phyloP scores from a whole-genome alignment of 1,140 invertebrate species.

The Maniola jurtina region DNA sequence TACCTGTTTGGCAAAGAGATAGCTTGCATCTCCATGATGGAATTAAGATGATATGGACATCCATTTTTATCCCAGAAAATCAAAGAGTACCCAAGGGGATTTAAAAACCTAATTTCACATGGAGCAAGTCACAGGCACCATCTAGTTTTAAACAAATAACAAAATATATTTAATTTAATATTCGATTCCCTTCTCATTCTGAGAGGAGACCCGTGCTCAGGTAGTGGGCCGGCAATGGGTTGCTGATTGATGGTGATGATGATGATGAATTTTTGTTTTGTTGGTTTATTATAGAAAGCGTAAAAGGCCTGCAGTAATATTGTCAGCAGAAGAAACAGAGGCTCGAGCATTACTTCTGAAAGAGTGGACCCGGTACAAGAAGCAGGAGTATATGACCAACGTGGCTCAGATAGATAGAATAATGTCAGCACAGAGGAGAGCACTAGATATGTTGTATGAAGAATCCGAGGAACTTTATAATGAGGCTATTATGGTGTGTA shows the following conservation, averaged over 20 bases:
- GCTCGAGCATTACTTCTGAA: constrained; percentile 79
- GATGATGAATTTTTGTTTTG: background rate
- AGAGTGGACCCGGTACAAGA: constrained; percentile 86
- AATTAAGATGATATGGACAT: no score
- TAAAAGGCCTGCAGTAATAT: constrained; percentile 45
- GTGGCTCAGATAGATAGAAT: constrained; percentile 84
- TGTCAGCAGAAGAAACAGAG: constrained; percentile 50
- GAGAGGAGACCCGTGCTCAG: no score
- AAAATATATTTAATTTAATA: no score
- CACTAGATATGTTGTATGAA: constrained; percentile 86
- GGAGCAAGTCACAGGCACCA: no score
- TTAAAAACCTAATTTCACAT: no score
- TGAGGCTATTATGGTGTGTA: constrained; percentile 86
- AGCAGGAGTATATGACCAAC: constrained; percentile 81
- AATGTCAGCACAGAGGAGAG: constrained; percentile 84
- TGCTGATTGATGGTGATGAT: background rate
- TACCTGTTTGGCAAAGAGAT: no score
- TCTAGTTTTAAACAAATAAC: no score
- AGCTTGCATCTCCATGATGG: no score
- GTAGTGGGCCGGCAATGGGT: no score
- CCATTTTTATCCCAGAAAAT: no score
- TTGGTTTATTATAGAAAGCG: constrained; percentile 49
- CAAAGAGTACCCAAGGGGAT: no score
- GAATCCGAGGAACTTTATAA: constrained; percentile 91
- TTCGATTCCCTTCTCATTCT: no score